phyloP scores from a whole-genome alignment of 2,797 vertebrate species.

The Tenualosa ilisha region DNA sequence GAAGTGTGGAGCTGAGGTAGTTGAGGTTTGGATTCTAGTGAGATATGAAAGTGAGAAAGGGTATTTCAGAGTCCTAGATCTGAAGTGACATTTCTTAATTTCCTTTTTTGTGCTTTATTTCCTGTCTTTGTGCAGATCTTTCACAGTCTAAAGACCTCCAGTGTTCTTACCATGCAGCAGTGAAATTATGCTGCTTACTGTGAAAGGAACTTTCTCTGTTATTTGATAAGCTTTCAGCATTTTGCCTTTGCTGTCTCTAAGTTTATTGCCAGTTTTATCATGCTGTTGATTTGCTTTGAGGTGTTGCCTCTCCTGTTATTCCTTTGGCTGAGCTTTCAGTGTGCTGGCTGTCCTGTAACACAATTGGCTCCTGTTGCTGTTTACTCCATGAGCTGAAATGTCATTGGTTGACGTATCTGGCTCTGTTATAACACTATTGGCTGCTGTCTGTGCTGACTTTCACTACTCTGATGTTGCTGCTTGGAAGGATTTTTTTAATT shows the following conservation, averaged over 20 bases:
- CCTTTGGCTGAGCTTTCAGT: not conserved
- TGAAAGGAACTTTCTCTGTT: not conserved
- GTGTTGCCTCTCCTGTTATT: not conserved
- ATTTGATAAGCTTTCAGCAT: too few species aligned
- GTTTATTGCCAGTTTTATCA: not conserved
- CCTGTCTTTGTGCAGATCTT: not conserved
- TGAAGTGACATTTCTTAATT: not conserved
- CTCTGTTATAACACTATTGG: not conserved
- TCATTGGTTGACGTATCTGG: not conserved
- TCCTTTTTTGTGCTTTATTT: not conserved
- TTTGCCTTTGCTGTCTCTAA: not conserved
- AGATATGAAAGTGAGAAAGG: not conserved
- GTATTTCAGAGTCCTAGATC: not conserved
- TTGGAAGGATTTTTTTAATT: not conserved
- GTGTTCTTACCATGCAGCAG: not conserved
- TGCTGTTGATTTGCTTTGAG: not conserved
- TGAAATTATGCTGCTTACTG: not conserved
- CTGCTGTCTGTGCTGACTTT: not conserved
- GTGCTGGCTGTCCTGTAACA: not conserved
- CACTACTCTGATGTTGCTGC: not conserved
- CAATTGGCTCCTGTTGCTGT: not conserved
- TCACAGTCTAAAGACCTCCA: not conserved
- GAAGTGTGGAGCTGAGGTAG: not conserved
- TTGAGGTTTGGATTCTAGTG: not conserved
- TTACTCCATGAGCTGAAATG: not conserved